Base-by-base conservation (phyloP, 2,888 invertebrate genomes). In the Nomada ruficornis region DNA sequence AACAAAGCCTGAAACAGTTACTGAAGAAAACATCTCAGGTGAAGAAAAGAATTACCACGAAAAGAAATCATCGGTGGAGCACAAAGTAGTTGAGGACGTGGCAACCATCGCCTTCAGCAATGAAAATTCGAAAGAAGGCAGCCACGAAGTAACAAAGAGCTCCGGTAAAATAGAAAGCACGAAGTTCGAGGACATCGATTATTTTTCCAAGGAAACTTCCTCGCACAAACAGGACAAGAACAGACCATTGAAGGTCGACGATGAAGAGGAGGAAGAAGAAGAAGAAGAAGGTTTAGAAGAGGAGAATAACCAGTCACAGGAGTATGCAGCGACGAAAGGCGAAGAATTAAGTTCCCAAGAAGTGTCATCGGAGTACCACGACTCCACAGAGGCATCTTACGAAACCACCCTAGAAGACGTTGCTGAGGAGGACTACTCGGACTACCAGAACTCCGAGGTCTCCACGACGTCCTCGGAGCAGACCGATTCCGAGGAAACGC, bases 261-360 rank as follows among this genome's bases (percentile, higher is more conserved):
- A 77, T 2, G 72, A 50, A 11, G 54, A 72, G 2, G 83, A 77
- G 7, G 29, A 26, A 10, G 70, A 72, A 77, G 2, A 69, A 54
- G 54, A 72, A 3, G 83, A 77, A 9, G 29, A 29, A 9, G 70
- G 69, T 0, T 7, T 7, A 36, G 7, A 36, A 7, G 36, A 36
- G 36, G 36, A 36, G 7, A 36, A 7, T 7, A 36, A 36, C 7
- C 36, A 36, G 2, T 77, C 59, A 0, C 55, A 78, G 3, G 77
- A 86, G 9, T 23, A 65, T 20, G 80, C 78, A 2, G 79, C 79
- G 1, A 42, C 63, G 5, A 74, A 42, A 1, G 76, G 20, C 23
- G 86, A 86, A 2, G 77, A 83, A 10, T 29, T 52, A 0, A 67
- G 52, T 54, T 85, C 82, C 0, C 72, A 81, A 10, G 89, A 87